Base-by-base conservation (phyloP, 2,113 vertebrate genomes). In the Sminthopsis crassicaudata region DNA sequence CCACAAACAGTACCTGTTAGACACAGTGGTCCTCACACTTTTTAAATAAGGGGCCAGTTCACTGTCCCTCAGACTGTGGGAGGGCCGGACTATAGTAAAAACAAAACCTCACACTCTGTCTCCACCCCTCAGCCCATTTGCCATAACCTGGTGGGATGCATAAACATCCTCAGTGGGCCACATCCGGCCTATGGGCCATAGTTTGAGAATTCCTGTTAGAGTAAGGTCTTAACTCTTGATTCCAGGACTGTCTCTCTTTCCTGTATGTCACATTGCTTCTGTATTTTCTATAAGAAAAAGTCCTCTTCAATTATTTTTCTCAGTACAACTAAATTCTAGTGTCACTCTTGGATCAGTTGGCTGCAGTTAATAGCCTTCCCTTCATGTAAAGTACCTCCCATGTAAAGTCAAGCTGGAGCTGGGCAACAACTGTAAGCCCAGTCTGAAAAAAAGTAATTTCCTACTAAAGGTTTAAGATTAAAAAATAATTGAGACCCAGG, bases 381-480 rank as follows among this genome's bases (percentile, higher is more conserved):
- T 95, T 10, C 3, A 0, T 67, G 67, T 1, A 57, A 88, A 95
- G n/a, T 84, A 48, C 67, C 93, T 51, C 22, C 8, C 27, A 53
- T 92, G 26, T 57, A 91, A 96, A 90, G n/a, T 53, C 14, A 51
- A 30, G 24, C 42, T 67, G 50, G 55, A 95, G n/a, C 8, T 42
- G 60, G 93, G 46, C 91, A 91, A 91, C 91, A 84, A 95, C 12
- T 89, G n/a, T 52, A 52, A 57, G 90, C 93, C 54, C 51, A 84
- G 42, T 93, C 8, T 48, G 55, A 93, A 94, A 94, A 95, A 94
- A 50, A 48, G 48, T 89, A 92, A 95, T 97, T 96, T 96, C 53
- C n/a, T 96, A 27, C 93, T 91, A 76, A 88, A 93, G 55, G 42
- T 93, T 95, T 96, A 95, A 96, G 89, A 94, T 95, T 92, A 93